Conservation (phyloP, 2,797 vertebrate genomes). For the Leontocebus nigricollis region DNA sequence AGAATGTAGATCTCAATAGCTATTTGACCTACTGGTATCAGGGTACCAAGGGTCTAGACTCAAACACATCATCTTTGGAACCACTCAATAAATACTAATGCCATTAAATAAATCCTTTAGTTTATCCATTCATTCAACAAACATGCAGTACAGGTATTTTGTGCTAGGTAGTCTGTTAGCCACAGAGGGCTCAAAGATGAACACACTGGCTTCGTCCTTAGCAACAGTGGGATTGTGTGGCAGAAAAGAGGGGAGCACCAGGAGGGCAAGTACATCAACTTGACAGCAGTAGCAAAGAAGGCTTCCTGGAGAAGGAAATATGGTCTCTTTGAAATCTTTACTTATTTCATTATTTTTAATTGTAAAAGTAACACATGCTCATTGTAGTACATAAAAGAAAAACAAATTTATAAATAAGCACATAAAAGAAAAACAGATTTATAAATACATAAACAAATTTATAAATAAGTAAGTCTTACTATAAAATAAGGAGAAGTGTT, state of each 20-base stretch:
- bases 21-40: neutral
- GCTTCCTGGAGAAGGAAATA: conserved; percentile 1
- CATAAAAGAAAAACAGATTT: neutral
- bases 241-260: neutral
- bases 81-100: conserved; percentile 36
- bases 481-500: neutral
- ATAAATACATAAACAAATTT: neutral
- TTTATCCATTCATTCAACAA: conserved; percentile 46
- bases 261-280: neutral
- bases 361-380: neutral
- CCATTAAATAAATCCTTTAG: conserved; percentile 19
- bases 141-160: neutral
- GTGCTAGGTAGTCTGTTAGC: neutral
- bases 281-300: neutral
- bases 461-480: neutral
- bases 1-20: neutral
- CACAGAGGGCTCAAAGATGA: neutral
- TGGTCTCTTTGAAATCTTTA: neutral
- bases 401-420: neutral
- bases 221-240: neutral
- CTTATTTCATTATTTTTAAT: neutral
- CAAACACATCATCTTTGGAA: conserved; percentile 34
- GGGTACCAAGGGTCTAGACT: neutral
- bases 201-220: neutral
- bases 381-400: neutral